Conservation (phyloP, 2,888 invertebrate species). For the Morpho helenor region DNA sequence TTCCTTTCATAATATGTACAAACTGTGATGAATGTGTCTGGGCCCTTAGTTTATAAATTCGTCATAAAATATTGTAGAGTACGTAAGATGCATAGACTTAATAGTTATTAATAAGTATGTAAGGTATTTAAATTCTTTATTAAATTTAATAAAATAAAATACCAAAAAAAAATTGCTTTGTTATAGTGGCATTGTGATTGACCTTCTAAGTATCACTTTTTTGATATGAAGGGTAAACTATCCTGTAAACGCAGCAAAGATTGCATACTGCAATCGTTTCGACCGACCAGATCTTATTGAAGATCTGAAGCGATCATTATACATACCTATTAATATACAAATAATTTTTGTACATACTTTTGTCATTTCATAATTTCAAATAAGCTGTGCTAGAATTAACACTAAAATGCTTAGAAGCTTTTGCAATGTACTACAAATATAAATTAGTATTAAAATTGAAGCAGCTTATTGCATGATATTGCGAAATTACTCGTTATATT, state of each 20-base stretch:
- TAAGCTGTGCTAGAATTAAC: constrained; percentile 60
- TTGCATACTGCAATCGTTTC: constrained; percentile 72
- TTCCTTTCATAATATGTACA: constrained; percentile 74
- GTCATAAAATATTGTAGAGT: constrained; percentile 70
- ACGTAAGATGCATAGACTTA: constrained; percentile 64
- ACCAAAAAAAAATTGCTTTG: constrained; percentile 33
- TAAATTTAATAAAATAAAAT: constrained; percentile 36
- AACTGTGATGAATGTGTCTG: constrained; percentile 76
- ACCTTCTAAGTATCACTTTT: constrained; percentile 46
- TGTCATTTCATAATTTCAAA: constrained; percentile 41
- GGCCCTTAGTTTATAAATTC: constrained; percentile 78
- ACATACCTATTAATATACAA: constrained; percentile 46
- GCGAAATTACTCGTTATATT: constrained; percentile 57
- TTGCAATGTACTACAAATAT: constrained; percentile 60
- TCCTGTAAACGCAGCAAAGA: constrained; percentile 75
- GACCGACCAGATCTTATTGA: constrained; percentile 74
- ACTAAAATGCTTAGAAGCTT: constrained; percentile 64
- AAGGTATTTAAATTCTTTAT: constrained; percentile 38
- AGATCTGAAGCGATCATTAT: constrained; percentile 75
- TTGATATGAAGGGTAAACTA: constrained; percentile 61
- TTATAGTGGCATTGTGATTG: constrained; percentile 69
- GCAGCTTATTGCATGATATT: constrained; percentile 65
- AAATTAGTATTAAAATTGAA: constrained; percentile 50
- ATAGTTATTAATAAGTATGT: constrained; percentile 47
- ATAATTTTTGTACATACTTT: constrained; percentile 72